These are phyloP conservation scores for Chaetophractus vellerosus DNA, from an alignment of 2,797 vertebrate genomes.

Conservation along the genomic window DNA sequence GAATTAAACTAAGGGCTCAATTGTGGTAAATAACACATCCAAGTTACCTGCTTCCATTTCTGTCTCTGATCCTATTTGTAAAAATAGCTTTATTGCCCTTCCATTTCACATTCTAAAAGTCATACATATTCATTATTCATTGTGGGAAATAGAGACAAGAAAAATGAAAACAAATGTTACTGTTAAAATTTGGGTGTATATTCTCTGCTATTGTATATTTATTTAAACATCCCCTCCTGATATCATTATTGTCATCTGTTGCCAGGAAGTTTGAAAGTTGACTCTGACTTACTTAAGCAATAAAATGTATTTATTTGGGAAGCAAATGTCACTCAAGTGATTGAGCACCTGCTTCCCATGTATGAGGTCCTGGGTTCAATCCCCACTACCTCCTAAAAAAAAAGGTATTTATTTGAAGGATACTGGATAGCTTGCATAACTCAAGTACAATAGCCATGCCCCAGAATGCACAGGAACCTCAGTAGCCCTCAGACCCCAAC, in stretches of 20 bases:
- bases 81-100: constrained; percentile 11
- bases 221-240: not conserved
- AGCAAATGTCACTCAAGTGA: too few species aligned
- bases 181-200: constrained; percentile 6
- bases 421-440: not conserved
- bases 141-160: constrained; percentile 12
- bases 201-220: not conserved
- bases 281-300: not conserved
- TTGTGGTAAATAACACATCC: not conserved
- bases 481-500: not conserved
- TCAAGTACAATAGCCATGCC: not conserved
- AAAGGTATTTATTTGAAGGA: constrained; percentile 3
- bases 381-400: too few species aligned
- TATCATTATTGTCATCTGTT: constrained; percentile 1
- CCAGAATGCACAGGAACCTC: not conserved
- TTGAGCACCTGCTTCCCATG: too few species aligned
- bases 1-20: not conserved
- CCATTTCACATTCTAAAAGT: constrained; percentile 25
- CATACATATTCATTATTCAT: not conserved
- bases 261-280: constrained; percentile 39
- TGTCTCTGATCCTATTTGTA: not conserved
- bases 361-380: too few species aligned
- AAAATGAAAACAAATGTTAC: not conserved
- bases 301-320: too few species aligned
- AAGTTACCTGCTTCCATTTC: not conserved